Base-by-base conservation (phyloP, 1,140 invertebrate genomes). In the Aphis gossypii region DNA sequence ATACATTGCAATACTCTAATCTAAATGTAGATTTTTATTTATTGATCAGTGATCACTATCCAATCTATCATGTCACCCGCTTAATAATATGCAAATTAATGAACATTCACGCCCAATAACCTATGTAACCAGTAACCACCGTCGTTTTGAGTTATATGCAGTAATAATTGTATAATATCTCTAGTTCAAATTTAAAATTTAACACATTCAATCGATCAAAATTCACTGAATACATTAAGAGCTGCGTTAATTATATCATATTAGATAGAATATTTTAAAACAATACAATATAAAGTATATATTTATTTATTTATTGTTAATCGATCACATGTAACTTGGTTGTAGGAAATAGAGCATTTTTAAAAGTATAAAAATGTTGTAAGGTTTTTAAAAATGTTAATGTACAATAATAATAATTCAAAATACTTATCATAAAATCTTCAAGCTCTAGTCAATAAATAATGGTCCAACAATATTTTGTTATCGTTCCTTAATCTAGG, bases 11-110 rank as follows among this genome's bases (percentile, higher is more conserved):
- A 76, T 38, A 4, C 20, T 35, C 35, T 83, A 83, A 83, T 83
- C 82, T 83, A 21, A 41, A 38, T 83, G 35, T 38, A 20, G 35
- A 83, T 83, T 83, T 83, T 83, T 21, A 38, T 83, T 83, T 83
- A 38, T 83, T 83, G 68, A 83, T 83, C n/a, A 84, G 38, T 84
- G n/a, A 41, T 83, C n/a, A 84, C 38, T 84, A 84, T 38, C 38
- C 7, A 84, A 41, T 44, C 35, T 38, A 83, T 82, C 82, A 83
- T 83, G 21, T 87, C 25, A 48, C 44, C 84, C 25, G 20, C 38
- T 48, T 35, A 30, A 88, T 35, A 48, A n/a, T 48, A 35, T 20
- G 38, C 46, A 35, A 86, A 44, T 44, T 14, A 9, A 44, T 11
- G 11, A 23, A 44, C 25, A 44, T 86, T 86, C 41, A 41, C 41